Evolutionary conservation across 2,113 vertebrate species (phyloP), one percentile per base, ranked within the genome.

Genomic region (Podiceps cristatus): DNA sequence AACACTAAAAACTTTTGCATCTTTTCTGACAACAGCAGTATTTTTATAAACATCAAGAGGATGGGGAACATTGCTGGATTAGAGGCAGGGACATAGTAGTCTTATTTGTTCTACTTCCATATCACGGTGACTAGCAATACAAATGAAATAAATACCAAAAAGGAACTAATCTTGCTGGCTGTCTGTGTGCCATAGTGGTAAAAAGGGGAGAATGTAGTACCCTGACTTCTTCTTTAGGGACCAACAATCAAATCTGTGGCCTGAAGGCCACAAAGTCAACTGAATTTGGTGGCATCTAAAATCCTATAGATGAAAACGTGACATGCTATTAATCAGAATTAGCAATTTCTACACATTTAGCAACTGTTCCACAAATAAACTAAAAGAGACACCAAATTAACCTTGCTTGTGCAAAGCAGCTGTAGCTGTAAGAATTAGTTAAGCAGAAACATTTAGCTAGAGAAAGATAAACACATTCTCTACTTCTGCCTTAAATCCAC

Each of bases 71-170:
- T 15, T 22, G 24, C n/a, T 86, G 25, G 19, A 66, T 80, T 69
- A 89, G 50, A 83, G 23, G 35, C 45, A 77, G 42, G 27, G n/a
- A 74, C 1, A 1, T 7, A 15, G 47, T 49, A n/a, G 15, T 58
- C 82, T 33, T 35, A 56, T 35, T 81, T 66, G 33, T 24, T 87
- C 18, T 87, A 27, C 13, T 69, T 69, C 45, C 18, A 7, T 24
- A 29, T 60, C 9, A 56, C 0, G 0, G 15, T 28, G 42, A 69
- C 27, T 25, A 22, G 24, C 8, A 68, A 40, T 22, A 53, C 11
- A 58, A 82, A 58, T 45, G 4, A 35, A 78, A 50, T 27, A 67
- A 78, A 22, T 29, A 42, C 13, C 19, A n/a, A 40, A 69, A 47
- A 72, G 28, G 12, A 81, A 74, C 10, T 11, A 9, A 85, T 35